phyloP scores from a whole-genome alignment of 2,797 vertebrate genomes.

The Acipenser ruthenus region DNA sequence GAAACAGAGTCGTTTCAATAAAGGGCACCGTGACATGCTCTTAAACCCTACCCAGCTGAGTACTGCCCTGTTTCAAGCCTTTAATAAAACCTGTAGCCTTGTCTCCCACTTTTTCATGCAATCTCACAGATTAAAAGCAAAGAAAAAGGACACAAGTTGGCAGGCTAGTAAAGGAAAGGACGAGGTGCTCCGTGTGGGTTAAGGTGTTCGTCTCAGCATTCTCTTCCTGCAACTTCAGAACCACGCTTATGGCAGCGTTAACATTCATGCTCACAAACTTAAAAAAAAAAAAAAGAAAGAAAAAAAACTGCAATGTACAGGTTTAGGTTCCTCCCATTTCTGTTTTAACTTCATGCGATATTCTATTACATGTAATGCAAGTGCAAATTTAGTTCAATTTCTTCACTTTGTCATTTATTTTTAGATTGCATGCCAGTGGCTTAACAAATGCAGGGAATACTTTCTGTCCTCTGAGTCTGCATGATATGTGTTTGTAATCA shows the following conservation, averaged over 20 bases:
- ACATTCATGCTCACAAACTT: constrained; percentile 5
- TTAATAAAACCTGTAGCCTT: constrained; percentile 56
- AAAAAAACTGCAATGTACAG: constrained; percentile 10
- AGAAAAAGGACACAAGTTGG: constrained; percentile 37
- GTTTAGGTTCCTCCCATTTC: background rate
- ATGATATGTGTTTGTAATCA: no score
- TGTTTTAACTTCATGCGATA: constrained; percentile 11
- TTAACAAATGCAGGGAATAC: no score
- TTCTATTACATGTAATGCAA: constrained; percentile 13
- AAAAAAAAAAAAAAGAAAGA: background rate
- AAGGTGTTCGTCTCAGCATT: constrained; percentile 45
- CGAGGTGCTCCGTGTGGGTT: constrained; percentile 59
- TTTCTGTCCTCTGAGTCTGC: no score
- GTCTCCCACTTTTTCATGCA: constrained; percentile 47
- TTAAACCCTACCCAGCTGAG: constrained; percentile 35
- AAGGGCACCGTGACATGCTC: constrained; percentile 48
- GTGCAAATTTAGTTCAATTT: constrained; percentile 3
- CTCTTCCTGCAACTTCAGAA: constrained; percentile 38
- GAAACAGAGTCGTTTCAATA: no score
- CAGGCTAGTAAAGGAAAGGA: constrained; percentile 45
- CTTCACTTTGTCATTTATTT: constrained; percentile 40
- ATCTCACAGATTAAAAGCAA: constrained; percentile 37
- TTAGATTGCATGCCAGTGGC: no score
- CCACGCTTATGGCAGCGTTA: constrained; percentile 35
- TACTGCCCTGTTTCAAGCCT: constrained; percentile 39